These are phyloP conservation scores for Furcula furcula DNA, from an alignment of 2,888 invertebrate species.

Conservation along the genomic window DNA sequence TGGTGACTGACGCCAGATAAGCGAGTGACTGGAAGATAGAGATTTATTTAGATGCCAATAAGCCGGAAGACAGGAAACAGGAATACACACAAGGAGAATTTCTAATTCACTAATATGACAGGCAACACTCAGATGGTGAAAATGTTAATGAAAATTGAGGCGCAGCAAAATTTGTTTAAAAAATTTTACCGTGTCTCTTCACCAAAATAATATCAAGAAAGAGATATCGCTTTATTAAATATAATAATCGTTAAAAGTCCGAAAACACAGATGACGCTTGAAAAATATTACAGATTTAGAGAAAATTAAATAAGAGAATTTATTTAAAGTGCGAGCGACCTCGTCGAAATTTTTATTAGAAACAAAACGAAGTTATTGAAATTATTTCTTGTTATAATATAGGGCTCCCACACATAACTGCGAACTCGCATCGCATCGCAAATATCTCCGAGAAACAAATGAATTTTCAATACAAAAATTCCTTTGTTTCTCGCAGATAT, in stretches of 20 bases:
- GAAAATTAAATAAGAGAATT: background rate
- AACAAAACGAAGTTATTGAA: no score
- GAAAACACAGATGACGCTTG: background rate
- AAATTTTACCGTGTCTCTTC: constrained; percentile 32
- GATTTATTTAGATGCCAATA: constrained; percentile 54
- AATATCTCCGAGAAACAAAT: no score
- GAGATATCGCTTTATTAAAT: no score
- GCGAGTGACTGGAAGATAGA: constrained; percentile 47
- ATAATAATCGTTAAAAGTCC: background rate
- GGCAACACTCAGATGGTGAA: constrained; percentile 58
- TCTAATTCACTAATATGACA: constrained; percentile 51
- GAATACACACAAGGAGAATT: constrained; percentile 29
- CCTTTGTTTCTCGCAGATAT: no score
- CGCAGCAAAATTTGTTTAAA: constrained; percentile 32
- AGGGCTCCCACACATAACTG: no score
- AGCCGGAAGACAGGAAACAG: constrained; percentile 43
- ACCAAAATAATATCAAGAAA: background rate
- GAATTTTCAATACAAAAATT: no score
- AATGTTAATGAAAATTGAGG: constrained; percentile 46
- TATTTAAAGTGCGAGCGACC: background rate
- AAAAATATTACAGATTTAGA: background rate
- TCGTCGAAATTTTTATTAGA: no score
- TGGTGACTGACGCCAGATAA: constrained; percentile 38
- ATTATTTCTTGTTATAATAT: no score
- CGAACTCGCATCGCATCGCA: no score